Conservation (phyloP, 2,888 invertebrate genomes). For the Macrophya annulata region DNA sequence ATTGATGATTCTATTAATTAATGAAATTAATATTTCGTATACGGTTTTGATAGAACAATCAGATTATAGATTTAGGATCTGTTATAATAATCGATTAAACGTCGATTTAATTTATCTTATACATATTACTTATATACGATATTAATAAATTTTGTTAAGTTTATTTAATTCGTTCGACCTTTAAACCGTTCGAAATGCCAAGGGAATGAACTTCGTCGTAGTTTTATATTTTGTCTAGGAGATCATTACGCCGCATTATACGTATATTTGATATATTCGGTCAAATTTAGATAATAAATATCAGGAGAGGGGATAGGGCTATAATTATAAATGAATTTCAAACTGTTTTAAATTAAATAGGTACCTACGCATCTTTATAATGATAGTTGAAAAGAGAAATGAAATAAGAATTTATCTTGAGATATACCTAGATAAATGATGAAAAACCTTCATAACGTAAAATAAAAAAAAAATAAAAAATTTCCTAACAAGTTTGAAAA, state of each 20-base stretch:
- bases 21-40: background rate
- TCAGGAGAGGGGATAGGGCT: background rate
- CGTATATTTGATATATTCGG: background rate
- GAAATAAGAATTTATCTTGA: background rate
- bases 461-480: no score
- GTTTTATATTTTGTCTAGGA: background rate
- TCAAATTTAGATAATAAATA: background rate
- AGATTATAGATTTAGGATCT: background rate
- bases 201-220: constrained; percentile 7
- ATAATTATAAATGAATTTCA: background rate
- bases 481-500: background rate
- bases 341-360: background rate
- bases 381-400: background rate
- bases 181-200: constrained; percentile 8
- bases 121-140: background rate
- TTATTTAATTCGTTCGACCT: background rate
- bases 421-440: background rate
- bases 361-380: background rate
- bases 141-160: background rate
- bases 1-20: background rate
- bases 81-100: background rate
- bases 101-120: background rate
- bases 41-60: background rate
- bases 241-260: background rate
- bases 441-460: background rate